Conservation (phyloP, 23 tunicate species). For the Ascidia mentula region DNA sequence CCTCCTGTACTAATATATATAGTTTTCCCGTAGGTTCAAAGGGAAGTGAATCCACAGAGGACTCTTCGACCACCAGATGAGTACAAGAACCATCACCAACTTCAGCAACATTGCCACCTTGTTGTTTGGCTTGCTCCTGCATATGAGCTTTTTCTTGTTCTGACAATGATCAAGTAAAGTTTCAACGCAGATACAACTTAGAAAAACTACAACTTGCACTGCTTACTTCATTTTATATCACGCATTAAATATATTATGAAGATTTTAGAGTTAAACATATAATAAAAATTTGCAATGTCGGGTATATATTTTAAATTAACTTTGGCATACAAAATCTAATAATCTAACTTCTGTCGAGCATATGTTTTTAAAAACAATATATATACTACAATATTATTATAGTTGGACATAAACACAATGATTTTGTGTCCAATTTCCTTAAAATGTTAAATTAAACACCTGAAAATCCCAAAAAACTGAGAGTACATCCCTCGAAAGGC, state of each 20-base stretch:
- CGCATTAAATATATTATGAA: no score
- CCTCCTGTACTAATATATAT: slow-evolving; percentile 71
- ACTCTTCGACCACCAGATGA: slow-evolving; percentile 76
- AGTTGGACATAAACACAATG: neutral
- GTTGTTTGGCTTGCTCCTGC: slow-evolving; percentile 76
- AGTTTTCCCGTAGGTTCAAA: slow-evolving; percentile 56
- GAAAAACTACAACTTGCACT: no score
- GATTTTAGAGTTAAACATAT: no score
- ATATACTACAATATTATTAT: no score
- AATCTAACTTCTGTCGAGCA: no score
- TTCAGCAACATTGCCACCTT: slow-evolving; percentile 58
- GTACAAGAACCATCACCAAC: slow-evolving; percentile 62
- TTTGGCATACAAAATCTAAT: no score
- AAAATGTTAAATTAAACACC: slow-evolving; percentile 19
- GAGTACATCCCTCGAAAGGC: slow-evolving; percentile 88
- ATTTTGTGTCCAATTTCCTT: neutral
- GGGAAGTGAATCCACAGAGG: slow-evolving; percentile 49
- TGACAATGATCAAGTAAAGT: neutral
- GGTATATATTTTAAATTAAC: no score
- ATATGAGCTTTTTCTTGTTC: slow-evolving; percentile 70
- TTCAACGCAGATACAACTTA: neutral
- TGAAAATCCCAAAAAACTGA: slow-evolving; percentile 84
- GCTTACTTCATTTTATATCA: no score
- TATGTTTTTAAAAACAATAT: no score
- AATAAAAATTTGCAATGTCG: no score